Percentiles rank a stretch among this genome's conserved stretches.
phyloP scores from a whole-genome alignment of 2,797 vertebrate species.

The Borostomias antarcticus region DNA sequence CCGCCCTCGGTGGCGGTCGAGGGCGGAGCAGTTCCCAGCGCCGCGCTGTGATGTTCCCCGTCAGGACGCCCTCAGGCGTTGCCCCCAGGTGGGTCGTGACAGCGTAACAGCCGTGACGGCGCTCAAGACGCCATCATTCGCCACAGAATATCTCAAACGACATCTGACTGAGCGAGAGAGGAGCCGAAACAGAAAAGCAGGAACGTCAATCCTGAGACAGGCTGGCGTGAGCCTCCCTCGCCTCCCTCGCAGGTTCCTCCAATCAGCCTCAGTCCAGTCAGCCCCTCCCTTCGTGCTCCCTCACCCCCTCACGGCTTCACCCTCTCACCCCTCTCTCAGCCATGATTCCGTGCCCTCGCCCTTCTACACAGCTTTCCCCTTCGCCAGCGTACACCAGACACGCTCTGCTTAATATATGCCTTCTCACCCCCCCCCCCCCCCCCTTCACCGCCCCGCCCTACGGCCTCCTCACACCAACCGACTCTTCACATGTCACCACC shows the following conservation, averaged over 20 bases:
- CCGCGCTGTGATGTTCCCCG: too few species aligned
- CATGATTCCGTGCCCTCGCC: too few species aligned
- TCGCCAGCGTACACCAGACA: background rate
- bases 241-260: too few species aligned
- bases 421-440: background rate
- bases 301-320: background rate
- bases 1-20: too few species aligned
- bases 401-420: background rate
- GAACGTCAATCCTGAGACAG: constrained; percentile 39
- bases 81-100: too few species aligned
- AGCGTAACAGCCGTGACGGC: too few species aligned
- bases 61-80: too few species aligned
- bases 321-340: background rate
- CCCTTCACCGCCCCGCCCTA: background rate
- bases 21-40: too few species aligned
- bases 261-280: too few species aligned
- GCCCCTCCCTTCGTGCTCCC: too few species aligned
- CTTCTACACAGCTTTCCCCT: background rate
- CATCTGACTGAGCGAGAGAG: constrained; percentile 59
- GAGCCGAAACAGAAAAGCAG: constrained; percentile 38
- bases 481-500: background rate
- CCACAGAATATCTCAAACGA: constrained; percentile 55
- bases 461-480: background rate
- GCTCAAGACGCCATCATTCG: constrained; percentile 64
- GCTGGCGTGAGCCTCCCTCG: background rate